Evolutionary conservation across 2,888 invertebrate genomes (phyloP).

Genomic region (Lepidocyrtoides sp.): DNA sequence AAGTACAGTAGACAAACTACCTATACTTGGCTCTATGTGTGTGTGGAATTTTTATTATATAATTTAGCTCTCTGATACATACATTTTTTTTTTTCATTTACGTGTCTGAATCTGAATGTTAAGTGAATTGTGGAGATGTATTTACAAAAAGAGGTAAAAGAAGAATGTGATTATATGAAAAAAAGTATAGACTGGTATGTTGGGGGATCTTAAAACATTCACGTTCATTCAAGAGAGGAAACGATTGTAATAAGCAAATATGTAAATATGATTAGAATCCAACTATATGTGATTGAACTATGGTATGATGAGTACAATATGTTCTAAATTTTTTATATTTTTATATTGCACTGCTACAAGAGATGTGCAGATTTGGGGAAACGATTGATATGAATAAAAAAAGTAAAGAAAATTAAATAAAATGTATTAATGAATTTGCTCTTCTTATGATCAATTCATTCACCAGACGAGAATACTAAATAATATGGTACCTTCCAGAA

Average conservation of each 20-base stretch:
- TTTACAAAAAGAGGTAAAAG: not conserved
- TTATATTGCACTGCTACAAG: too few species aligned
- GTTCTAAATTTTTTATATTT: too few species aligned
- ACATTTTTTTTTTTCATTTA: constrained; percentile 56
- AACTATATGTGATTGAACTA: not conserved
- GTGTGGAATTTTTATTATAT: constrained; percentile 47
- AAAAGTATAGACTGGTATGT: not conserved
- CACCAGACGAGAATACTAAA: too few species aligned
- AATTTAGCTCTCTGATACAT: constrained; percentile 22
- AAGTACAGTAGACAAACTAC: too few species aligned
- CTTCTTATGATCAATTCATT: too few species aligned
- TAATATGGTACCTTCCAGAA: too few species aligned
- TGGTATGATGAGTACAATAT: not conserved
- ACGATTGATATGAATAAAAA: too few species aligned
- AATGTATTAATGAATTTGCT: too few species aligned
- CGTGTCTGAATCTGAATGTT: constrained; percentile 52
- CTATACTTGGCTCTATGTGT: not conserved
- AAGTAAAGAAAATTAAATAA: too few species aligned
- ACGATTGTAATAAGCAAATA: not conserved
- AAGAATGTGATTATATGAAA: too few species aligned
- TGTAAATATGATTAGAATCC: not conserved
- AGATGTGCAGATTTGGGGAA: too few species aligned
- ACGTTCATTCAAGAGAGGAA: not conserved
- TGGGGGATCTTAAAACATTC: not conserved
- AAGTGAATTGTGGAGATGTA: constrained; percentile 45